Conservation (phyloP, 2,888 invertebrate genomes). For the Netelia melanura region DNA sequence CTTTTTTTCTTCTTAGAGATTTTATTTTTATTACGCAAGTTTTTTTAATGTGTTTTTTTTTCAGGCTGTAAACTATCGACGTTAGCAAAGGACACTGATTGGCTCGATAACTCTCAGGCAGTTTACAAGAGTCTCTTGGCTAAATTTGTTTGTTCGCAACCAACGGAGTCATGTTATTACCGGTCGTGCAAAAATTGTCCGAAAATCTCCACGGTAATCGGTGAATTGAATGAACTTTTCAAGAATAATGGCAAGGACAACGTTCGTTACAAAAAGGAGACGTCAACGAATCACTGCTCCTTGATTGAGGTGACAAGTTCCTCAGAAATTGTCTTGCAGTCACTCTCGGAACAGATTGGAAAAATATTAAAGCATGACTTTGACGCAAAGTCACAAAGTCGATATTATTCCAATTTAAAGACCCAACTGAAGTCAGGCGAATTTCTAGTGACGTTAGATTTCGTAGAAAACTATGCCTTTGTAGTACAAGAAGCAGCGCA, state of each 20-base stretch:
- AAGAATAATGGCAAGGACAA: slow-evolving; percentile 33
- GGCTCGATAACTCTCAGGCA: slow-evolving; percentile 35
- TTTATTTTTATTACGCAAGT: slow-evolving; percentile 12
- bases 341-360: slow-evolving; percentile 36
- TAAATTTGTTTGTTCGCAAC: slow-evolving; percentile 43
- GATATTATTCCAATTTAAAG: slow-evolving; percentile 58
- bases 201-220: slow-evolving; percentile 2
- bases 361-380: slow-evolving; percentile 61
- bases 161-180: slow-evolving; percentile 39
- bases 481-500: slow-evolving; percentile 47
- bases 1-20: slow-evolving; percentile 1
- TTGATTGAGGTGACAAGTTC: slow-evolving; percentile 38
- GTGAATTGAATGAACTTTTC: slow-evolving; percentile 31
- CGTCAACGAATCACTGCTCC: slow-evolving; percentile 38
- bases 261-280: slow-evolving; percentile 55
- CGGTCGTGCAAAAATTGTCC: slow-evolving; percentile 51
- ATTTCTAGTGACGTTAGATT: slow-evolving; percentile 68
- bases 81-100: slow-evolving; percentile 30
- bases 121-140: slow-evolving; percentile 40
- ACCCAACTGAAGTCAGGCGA: slow-evolving; percentile 55
- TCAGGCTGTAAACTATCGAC: slow-evolving; percentile 37
- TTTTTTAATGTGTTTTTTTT: slow-evolving; percentile 29
- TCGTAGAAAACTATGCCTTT: slow-evolving; percentile 72
- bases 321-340: slow-evolving; percentile 36
- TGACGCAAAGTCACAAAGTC: slow-evolving; percentile 65